Conservation (phyloP, 2,797 vertebrate species). For the Malacoraja senta region DNA sequence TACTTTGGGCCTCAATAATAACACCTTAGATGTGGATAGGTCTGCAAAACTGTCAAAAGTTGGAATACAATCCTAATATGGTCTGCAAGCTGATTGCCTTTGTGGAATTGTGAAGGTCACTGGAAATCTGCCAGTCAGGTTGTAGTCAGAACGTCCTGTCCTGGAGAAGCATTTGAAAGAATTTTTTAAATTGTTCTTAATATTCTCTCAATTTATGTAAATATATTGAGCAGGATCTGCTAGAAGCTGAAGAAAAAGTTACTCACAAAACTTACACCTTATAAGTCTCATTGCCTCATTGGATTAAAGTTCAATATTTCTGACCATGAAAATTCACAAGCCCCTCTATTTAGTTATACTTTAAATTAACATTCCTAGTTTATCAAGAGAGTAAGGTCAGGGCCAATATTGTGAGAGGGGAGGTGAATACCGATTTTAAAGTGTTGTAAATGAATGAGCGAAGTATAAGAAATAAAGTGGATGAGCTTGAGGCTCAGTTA, state of each 20-base stretch:
- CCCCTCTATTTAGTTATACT: background rate
- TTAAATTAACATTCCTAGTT: background rate
- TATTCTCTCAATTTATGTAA: no score
- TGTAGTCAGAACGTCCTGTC: background rate
- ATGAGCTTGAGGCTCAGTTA: no score
- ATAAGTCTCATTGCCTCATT: background rate
- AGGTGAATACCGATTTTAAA: no score
- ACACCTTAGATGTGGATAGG: background rate
- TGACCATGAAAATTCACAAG: background rate
- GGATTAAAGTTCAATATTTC: background rate
- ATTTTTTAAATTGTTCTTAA: no score
- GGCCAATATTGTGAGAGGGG: no score
- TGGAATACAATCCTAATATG: background rate
- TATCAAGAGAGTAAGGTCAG: background rate
- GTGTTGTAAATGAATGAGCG: no score
- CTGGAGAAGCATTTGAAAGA: no score
- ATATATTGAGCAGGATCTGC: no score
- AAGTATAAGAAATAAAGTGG: no score
- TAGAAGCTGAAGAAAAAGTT: no score
- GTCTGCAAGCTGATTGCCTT: no score
- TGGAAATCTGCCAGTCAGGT: background rate
- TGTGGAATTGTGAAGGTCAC: background rate
- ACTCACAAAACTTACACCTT: no score
- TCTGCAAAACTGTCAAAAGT: background rate
- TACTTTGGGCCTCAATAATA: background rate